Evolutionary conservation across 2,888 invertebrate genomes (phyloP).

Genomic region (Clivina fossor): DNA sequence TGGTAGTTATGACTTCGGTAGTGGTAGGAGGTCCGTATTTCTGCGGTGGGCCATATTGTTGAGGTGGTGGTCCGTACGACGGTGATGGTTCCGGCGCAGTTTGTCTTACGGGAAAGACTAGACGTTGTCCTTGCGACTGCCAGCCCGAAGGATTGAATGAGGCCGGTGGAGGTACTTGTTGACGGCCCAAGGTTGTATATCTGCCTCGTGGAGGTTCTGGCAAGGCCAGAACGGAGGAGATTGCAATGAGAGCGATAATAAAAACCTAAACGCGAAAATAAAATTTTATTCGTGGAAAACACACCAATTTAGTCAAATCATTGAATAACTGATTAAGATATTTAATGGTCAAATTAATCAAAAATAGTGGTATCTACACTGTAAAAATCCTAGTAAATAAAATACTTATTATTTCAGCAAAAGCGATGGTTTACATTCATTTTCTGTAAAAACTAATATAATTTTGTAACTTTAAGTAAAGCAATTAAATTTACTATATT

Average conservation of each 20-base stretch:
- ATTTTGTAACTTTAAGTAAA: no score
- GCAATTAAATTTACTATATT: no score
- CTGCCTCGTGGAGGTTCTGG: slow-evolving; percentile 54
- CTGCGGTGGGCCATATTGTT: slow-evolving; percentile 37
- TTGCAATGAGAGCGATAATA: not conserved
- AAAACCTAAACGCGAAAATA: not conserved
- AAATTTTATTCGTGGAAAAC: not conserved
- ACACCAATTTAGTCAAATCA: no score
- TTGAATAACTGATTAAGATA: not conserved
- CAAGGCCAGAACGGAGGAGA: slow-evolving; percentile 44
- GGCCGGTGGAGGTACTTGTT: slow-evolving; percentile 39
- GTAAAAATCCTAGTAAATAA: no score
- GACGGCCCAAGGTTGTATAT: slow-evolving; percentile 45
- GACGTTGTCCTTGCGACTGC: slow-evolving; percentile 53
- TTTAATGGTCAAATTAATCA: no score
- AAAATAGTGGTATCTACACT: no score
- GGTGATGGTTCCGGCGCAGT: slow-evolving; percentile 40
- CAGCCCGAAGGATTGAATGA: slow-evolving; percentile 54
- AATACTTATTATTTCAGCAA: no score
- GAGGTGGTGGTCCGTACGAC: slow-evolving; percentile 45
- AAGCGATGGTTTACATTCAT: no score
- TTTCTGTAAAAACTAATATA: no score
- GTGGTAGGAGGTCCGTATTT: slow-evolving; percentile 49
- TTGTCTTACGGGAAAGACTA: slow-evolving; percentile 49
- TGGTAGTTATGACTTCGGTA: slow-evolving; percentile 35